These are phyloP conservation scores for Alcedo atthis DNA, from an alignment of 2,797 vertebrate species.

Conservation along the genomic window DNA sequence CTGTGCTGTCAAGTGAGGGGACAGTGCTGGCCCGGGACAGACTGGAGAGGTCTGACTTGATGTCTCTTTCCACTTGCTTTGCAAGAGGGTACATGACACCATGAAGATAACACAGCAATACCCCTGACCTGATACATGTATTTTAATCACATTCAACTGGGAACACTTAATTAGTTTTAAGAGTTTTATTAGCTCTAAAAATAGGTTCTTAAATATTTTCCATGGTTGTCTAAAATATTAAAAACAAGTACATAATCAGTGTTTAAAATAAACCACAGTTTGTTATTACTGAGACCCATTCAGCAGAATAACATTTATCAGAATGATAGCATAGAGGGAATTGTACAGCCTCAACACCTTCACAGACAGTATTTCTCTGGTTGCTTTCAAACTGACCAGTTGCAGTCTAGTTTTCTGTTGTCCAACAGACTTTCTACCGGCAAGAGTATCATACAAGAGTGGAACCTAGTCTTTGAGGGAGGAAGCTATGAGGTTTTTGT, in stretches of 20 bases:
- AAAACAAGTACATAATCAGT: slow-evolving; percentile 50
- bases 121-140: neutral
- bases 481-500: neutral
- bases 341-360: slow-evolving; percentile 7
- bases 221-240: slow-evolving; percentile 40
- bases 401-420: neutral
- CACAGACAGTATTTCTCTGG: neutral
- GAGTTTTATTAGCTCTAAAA: slow-evolving; percentile 66
- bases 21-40: neutral
- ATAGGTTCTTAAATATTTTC: slow-evolving; percentile 63
- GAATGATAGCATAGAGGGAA: neutral
- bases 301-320: neutral
- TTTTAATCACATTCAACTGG: neutral
- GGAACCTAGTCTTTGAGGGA: fast-evolving
- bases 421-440: neutral
- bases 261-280: slow-evolving; percentile 58
- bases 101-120: neutral
- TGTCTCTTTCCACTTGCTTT: neutral
- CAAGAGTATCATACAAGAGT: neutral
- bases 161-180: slow-evolving; percentile 43
- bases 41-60: neutral
- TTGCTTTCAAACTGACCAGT: neutral
- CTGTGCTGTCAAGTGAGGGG: neutral
- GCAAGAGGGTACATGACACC: neutral
- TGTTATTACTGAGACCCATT: slow-evolving; percentile 59